Conservation (phyloP, 2,113 vertebrate species). For the Hippocampus mohnikei region DNA sequence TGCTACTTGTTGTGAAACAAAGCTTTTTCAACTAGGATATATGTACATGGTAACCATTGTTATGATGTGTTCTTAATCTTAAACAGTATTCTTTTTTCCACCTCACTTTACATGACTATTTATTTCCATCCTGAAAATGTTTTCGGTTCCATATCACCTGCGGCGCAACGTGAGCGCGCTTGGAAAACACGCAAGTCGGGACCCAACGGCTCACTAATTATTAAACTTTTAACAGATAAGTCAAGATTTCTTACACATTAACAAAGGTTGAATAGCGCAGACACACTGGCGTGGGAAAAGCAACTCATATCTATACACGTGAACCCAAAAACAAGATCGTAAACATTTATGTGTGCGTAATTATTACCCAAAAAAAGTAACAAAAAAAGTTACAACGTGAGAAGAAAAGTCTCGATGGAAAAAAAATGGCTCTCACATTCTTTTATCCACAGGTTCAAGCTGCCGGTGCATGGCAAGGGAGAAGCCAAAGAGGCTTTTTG, state of each 20-base stretch:
- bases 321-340: not conserved
- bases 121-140: not conserved
- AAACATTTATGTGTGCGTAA: too few relatives aligned
- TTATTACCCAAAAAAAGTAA: not conserved
- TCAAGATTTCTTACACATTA: slow-evolving; percentile 17
- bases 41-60: too few relatives aligned
- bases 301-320: slow-evolving; percentile 28
- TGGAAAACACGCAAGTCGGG: not conserved
- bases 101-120: too few relatives aligned
- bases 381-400: not conserved
- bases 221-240: slow-evolving; percentile 20
- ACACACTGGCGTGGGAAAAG: not conserved
- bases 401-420: not conserved
- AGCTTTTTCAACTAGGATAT: too few relatives aligned
- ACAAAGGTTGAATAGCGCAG: not conserved
- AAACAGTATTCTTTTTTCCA: too few relatives aligned
- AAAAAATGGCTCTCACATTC: slow-evolving; percentile 77
- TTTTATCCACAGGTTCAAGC: slow-evolving; percentile 75
- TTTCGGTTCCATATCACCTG: not conserved
- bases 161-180: not conserved
- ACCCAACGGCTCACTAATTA: slow-evolving; percentile 28
- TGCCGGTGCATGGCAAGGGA: slow-evolving; percentile 91
- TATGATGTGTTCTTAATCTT: too few relatives aligned
- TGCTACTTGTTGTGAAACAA: too few relatives aligned
- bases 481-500: slow-evolving; percentile 87